phyloP scores from a whole-genome alignment of 2,113 vertebrate genomes.

The Eurypyga helias region DNA sequence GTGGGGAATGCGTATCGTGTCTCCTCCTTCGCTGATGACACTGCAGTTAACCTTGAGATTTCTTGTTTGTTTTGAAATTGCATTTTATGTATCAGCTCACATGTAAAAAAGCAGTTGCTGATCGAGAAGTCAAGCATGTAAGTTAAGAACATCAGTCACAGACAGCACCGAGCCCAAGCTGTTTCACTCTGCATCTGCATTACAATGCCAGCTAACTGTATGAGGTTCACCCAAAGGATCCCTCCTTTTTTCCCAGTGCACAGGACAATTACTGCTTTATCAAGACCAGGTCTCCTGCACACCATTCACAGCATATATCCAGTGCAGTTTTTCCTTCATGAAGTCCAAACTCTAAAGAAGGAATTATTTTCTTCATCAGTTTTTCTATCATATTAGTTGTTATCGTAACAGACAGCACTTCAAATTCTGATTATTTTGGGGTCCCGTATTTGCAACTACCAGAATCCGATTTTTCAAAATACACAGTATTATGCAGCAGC shows the following conservation, averaged over 20 bases:
- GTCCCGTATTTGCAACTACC: neutral
- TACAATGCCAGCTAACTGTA: neutral
- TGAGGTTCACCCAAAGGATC: neutral
- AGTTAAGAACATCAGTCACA: neutral
- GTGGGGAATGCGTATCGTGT: neutral
- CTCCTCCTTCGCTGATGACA: neutral
- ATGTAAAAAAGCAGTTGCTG: neutral
- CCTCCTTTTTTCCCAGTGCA: neutral
- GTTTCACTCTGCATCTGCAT: neutral
- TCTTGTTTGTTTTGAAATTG: neutral
- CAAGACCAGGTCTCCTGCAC: neutral
- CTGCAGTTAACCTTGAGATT: neutral
- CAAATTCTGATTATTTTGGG: neutral
- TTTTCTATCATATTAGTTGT: neutral
- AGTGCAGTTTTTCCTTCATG: neutral
- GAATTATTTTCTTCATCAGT: neutral
- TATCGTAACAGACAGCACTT: neutral
- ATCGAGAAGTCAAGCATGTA: neutral
- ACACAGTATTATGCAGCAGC: neutral
- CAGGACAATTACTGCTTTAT: neutral
- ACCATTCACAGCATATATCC: neutral
- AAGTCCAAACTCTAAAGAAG: neutral
- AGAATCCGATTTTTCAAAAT: neutral
- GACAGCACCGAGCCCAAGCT: neutral
- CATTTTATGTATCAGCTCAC: neutral